Percentiles rank a stretch among this genome's conserved stretches.
These are phyloP conservation scores for Lathronympha strigana DNA, from an alignment of 2,888 invertebrate species.

Conservation along the genomic window DNA sequence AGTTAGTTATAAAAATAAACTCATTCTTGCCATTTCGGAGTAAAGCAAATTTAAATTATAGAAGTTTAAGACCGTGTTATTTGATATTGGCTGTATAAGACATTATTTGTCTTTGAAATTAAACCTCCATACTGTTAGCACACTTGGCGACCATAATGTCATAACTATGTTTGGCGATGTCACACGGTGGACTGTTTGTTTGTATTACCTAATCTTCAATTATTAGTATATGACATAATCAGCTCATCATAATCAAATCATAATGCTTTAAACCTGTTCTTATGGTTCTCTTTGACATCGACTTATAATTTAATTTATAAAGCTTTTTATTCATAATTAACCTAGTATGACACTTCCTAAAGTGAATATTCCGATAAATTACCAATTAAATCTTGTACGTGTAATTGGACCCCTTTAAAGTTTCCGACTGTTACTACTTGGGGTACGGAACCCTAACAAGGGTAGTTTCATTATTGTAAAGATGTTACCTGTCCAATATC, in stretches of 20 bases:
- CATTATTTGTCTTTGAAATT: constrained; percentile 36
- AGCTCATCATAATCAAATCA: background rate
- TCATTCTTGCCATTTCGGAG: no score
- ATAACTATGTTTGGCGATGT: constrained; percentile 39
- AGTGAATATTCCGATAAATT: no score
- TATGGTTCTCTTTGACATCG: background rate
- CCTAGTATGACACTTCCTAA: no score
- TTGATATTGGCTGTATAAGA: constrained; percentile 15
- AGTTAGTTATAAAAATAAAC: no score
- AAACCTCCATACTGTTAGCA: constrained; percentile 34
- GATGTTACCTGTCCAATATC: constrained; percentile 23
- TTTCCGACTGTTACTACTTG: no score
- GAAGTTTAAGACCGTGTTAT: background rate
- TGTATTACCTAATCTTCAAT: constrained; percentile 35
- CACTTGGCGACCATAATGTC: constrained; percentile 35
- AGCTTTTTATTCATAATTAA: no score
- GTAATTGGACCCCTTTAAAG: no score
- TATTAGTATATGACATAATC: constrained; percentile 35
- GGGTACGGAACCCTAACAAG: background rate
- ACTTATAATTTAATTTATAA: no score
- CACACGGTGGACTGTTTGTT: constrained; percentile 29
- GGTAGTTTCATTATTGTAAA: background rate
- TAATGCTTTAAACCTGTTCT: background rate
- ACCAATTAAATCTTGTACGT: no score
- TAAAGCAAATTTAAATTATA: no score